Percentiles rank a stretch among this genome's conserved stretches.
phyloP scores from a whole-genome alignment of 2,113 vertebrate genomes.

The Dromaius novaehollandiae region DNA sequence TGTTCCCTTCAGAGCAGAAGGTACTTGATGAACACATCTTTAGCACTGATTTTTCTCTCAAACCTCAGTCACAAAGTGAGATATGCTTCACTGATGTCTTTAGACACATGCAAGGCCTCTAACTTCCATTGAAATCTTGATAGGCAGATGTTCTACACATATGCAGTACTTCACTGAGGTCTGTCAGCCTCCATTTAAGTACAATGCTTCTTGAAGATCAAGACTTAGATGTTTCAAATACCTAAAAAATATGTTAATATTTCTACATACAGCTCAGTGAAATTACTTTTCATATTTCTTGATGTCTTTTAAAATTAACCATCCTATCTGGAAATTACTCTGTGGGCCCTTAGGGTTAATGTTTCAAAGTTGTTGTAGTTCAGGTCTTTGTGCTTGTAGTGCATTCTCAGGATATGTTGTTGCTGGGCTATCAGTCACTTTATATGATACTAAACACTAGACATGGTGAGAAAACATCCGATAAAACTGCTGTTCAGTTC shows the following conservation, averaged over 20 bases:
- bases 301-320: background rate
- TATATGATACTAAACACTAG: background rate
- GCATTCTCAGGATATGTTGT: background rate
- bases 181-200: background rate
- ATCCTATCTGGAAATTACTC: background rate
- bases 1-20: background rate
- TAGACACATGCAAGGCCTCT: background rate
- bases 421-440: background rate
- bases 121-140: background rate
- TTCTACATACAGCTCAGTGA: background rate
- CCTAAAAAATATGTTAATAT: background rate
- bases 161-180: background rate
- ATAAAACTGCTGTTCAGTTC: slow-evolving; percentile 21
- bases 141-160: background rate
- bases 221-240: background rate
- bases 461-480: background rate
- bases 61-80: background rate
- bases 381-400: background rate
- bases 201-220: background rate
- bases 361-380: background rate
- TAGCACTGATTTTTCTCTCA: background rate
- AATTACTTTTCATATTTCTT: background rate
- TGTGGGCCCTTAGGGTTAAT: background rate
- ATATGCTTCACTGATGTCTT: background rate
- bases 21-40: background rate